Evolutionary conservation across 2,888 invertebrate genomes (phyloP), one percentile per base, ranked within the genome.

Genomic region (Galeruca laticollis): DNA sequence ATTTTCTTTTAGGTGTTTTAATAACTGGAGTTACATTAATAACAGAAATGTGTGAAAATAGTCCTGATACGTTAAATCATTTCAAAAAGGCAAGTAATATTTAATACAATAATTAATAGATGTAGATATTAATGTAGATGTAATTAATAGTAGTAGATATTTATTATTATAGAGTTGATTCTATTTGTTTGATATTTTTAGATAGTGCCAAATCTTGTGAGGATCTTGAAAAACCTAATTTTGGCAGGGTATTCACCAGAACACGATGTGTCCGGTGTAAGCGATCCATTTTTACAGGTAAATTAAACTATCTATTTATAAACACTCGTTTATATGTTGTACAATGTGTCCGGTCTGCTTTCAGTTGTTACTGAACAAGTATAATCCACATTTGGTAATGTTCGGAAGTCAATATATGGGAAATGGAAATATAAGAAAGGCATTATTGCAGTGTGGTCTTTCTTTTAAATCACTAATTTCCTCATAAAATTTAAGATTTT

Each of bases 201-300:
- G 98, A 94, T 99, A 86, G 99, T 99, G 79, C 98, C 99, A 70
- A 99, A 98, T 86, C 88, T 99, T 86, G 99, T 99, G 81, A 91
- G 99, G 82, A 98, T 99, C 85, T 87, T 99, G 86, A 99, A 99
- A 88, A 99, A 98, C 86, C 89, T 99, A 77, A 98, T 99, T 78
- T 89, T 99, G 88, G 97, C 98, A 66, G 99, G 99, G 31, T 99
- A 99, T 87, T 99, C 99, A 35, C 99, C 99, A 11, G 99, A 99
- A 84, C 99, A 99, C 86, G 99, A 99, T 86, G 99, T 99, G 56
- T 98, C 98, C 74, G 99, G 99, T 26, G 98, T 99, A 54, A 98
- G 98, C 78, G 99, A 99, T 88, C 99, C 99, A 57, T 99, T 99
- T 87, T 89, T 99, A 75, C 99, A 99, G 92, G 97, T 96, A 86